Base-by-base conservation (phyloP, 2,113 vertebrate species). In the Arothron firmamentum region DNA sequence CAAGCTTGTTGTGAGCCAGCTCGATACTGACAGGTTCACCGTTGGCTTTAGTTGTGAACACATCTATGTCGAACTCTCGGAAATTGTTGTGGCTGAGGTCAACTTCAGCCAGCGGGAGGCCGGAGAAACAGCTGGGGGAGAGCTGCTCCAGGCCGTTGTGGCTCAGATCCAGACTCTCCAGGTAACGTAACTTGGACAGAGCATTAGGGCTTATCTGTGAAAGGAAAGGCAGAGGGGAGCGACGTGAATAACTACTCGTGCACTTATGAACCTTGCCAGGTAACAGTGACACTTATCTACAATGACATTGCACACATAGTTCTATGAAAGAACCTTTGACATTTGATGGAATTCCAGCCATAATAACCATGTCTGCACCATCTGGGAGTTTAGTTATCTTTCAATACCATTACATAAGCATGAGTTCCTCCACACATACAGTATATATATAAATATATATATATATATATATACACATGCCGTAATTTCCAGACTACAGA, bases 121-220 rank as follows among this genome's bases (percentile, higher is more conserved):
- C 92, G 18, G 91, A 89, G 84, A 99, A 96, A 66, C 90, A 93
- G 3, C 90, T 84, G 0, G 89, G 86, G 0, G 91, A 85, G 20
- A 99, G 90, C 58, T 75, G 83, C 21, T 91, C 89, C 78, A 99
- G 74, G 51, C 82, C 81, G 19, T 99, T 99, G 77, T 95, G 91
- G 85, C 96, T 99, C 63, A 99, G 87, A 77, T 99, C 95, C 28
- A 99, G 88, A 0, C 93, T 93, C 84, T 99, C 95, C 52, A 99
- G 88, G 79, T 98, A 98, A 53, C 95, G 91, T 34, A 99, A 93
- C 65, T 92, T 94, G 48, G 94, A 94, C 79, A 99, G 93, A 0
- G 95, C 89, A 2, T 87, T 88, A 54, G 92, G 86, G 3, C 90
- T 85, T 15, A 87, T 16, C 87, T 89, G 74, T 14, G 65, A 65